These are phyloP conservation scores for Camponotus fellah DNA, from an alignment of 2,888 invertebrate species.

Conservation along the genomic window DNA sequence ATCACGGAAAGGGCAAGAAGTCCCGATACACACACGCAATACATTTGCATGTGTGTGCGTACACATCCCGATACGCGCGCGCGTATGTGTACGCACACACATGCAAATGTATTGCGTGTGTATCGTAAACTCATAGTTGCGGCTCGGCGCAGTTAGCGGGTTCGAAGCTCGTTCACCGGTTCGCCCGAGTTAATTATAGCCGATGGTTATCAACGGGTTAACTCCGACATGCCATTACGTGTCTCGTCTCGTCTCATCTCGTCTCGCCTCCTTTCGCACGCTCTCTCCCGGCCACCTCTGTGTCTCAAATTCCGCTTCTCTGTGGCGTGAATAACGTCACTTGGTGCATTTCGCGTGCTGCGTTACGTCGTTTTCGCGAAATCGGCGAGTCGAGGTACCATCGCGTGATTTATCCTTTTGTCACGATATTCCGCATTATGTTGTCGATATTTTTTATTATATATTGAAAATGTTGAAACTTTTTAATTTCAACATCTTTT, in stretches of 20 bases:
- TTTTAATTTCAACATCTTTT: not conserved
- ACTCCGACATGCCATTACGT: conserved; percentile 86
- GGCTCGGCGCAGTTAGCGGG: conserved; percentile 77
- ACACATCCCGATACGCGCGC: too few relatives aligned
- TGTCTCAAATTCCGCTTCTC: conserved; percentile 50
- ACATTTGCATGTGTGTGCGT: too few relatives aligned
- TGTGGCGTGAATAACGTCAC: conserved; percentile 40
- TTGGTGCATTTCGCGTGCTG: conserved; percentile 31
- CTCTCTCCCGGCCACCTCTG: conserved; percentile 25
- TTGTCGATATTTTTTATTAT: not conserved
- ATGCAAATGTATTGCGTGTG: conserved; percentile 49
- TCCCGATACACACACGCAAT: not conserved
- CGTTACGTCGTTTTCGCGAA: not conserved
- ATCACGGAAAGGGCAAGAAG: conserved; percentile 52
- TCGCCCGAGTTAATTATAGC: conserved; percentile 86
- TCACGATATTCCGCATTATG: not conserved
- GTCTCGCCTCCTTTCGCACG: conserved; percentile 62
- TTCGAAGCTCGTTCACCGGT: conserved; percentile 84
- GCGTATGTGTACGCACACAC: not conserved
- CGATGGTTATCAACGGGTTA: conserved; percentile 86
- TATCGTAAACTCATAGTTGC: conserved; percentile 66
- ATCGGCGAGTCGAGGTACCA: not conserved
- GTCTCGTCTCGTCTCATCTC: conserved; percentile 78
- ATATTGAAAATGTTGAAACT: not conserved
- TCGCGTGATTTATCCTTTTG: not conserved